A percentile compares a stretch with the other conserved stretches of the same genome.
Evolutionary conservation across 2,113 vertebrate genomes (phyloP).

Genomic region (Cololabis saira): DNA sequence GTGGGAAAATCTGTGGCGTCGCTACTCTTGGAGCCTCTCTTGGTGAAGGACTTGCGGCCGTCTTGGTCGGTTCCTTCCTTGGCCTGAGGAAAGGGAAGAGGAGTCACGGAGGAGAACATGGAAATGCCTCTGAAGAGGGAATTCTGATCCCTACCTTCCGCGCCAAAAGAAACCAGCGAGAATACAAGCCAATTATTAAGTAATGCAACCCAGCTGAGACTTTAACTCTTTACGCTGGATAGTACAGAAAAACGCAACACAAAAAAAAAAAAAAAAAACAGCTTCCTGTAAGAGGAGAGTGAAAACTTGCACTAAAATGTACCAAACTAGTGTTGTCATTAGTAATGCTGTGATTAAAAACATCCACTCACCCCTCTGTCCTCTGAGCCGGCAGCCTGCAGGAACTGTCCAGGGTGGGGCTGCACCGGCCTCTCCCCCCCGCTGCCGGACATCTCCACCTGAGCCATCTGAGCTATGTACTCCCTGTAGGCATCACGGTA

Average conservation of each 20-base stretch:
- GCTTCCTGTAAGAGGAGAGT: too few relatives aligned
- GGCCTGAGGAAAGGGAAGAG: conserved; percentile 58
- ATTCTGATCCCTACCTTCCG: conserved; percentile 18
- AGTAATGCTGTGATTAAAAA: conserved; percentile 19
- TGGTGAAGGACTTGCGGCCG: conserved; percentile 87
- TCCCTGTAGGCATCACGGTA: conserved; percentile 95
- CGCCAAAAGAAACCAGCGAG: conserved; percentile 61
- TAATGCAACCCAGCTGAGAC: conserved; percentile 41
- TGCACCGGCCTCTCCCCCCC: conserved; percentile 83
- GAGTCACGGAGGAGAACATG: conserved; percentile 45
- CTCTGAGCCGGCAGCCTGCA: conserved; percentile 83
- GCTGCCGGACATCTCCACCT: conserved; percentile 86
- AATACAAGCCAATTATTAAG: conserved; percentile 42
- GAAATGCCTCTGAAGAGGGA: conserved; percentile 48
- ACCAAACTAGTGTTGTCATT: background rate
- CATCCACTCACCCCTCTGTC: conserved; percentile 81
- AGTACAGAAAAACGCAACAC: too few relatives aligned
- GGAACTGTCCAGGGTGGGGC: conserved; percentile 83
- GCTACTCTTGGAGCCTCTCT: conserved; percentile 81
- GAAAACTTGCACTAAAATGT: too few relatives aligned
- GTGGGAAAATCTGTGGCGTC: conserved; percentile 86
- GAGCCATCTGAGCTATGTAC: conserved; percentile 96
- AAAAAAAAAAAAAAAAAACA: too few relatives aligned
- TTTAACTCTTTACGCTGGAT: background rate
- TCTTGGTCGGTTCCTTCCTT: conserved; percentile 88